Conservation (phyloP, 2,888 invertebrate genomes). For the Theristus sp. region DNA sequence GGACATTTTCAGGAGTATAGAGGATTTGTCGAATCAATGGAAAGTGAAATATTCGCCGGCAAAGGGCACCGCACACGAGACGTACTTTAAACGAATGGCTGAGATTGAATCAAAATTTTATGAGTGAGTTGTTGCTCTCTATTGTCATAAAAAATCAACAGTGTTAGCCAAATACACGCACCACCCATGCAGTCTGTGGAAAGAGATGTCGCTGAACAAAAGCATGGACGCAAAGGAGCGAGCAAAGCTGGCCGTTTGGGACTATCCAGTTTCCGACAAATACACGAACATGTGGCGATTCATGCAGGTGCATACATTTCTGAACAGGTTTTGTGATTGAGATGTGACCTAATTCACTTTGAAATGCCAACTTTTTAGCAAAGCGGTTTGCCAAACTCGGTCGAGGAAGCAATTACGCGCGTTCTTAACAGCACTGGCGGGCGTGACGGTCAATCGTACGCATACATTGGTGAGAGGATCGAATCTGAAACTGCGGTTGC, state of each 20-base stretch:
- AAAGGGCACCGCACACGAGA: constrained; percentile 67
- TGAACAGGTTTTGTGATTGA: no score
- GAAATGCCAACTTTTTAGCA: no score
- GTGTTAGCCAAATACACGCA: not conserved
- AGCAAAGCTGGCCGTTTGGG: constrained; percentile 89
- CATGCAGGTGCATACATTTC: no score
- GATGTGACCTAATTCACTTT: no score
- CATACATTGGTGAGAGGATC: no score
- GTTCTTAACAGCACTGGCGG: constrained; percentile 47
- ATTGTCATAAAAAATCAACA: not conserved
- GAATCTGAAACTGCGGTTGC: no score
- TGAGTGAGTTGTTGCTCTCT: constrained; percentile 51
- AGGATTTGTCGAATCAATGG: constrained; percentile 86
- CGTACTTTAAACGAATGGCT: constrained; percentile 86
- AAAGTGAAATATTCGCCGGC: constrained; percentile 86
- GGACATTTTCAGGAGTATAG: constrained; percentile 42
- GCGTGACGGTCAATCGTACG: no score
- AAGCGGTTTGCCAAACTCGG: constrained; percentile 55
- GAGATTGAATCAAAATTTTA: constrained; percentile 83
- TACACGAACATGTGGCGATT: constrained; percentile 97
- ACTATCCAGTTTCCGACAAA: constrained; percentile 92
- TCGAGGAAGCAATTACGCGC: constrained; percentile 57
- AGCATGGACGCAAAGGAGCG: constrained; percentile 69
- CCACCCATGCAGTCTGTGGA: constrained; percentile 59
- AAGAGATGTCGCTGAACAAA: constrained; percentile 87